Evolutionary conservation across 2,888 invertebrate species (phyloP), one percentile per base, ranked within the genome.

Genomic region (Chrysolina oricalcia): DNA sequence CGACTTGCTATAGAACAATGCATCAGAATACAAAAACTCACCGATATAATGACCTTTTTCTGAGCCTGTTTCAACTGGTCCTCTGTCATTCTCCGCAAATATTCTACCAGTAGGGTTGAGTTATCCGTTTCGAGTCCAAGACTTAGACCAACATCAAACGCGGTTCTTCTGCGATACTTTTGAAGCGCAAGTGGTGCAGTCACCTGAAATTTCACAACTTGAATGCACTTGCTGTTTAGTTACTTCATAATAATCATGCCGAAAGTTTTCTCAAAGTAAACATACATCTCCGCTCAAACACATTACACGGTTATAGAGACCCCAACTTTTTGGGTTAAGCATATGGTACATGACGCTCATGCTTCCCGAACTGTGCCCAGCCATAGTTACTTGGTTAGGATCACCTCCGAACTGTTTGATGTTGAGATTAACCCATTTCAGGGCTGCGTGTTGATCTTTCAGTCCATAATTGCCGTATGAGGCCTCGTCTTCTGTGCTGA

Each of bases 281-380:
- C 59, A n/a, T 15, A 64, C 56, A 13, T 70, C 69, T 19, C 73
- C 73, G 19, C 73, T 73, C 53, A 73, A 23, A 17, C 63, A 48
- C 8, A 70, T 27, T 23, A 50, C 73, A 5, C 64, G 21, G 5
- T 43, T 62, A n/a, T 63, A 73, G 4, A 73, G 43, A 17, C 73
- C 73, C 63, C 53, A 53, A 64, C 67, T 70, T 19, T 64, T 73
- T 21, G 69, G 73, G 6, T 69, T 56, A 2, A 73, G 9, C 53
- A 73, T 35, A 6, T 70, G 73, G 13, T 73, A 62, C 64, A 73
- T 70, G 19, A 41, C 70, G 21, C 41, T 53, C 13, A 35, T 23
- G 8, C 40, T 41, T 19, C 75, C 75, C 0, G 75, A 71, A 48
- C 75, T 75, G 1, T 75, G 64, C 4, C 75, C 75, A 4, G 27